These are phyloP conservation scores for Distichodus sexfasciatus DNA, from an alignment of 2,797 vertebrate species.

Conservation along the genomic window DNA sequence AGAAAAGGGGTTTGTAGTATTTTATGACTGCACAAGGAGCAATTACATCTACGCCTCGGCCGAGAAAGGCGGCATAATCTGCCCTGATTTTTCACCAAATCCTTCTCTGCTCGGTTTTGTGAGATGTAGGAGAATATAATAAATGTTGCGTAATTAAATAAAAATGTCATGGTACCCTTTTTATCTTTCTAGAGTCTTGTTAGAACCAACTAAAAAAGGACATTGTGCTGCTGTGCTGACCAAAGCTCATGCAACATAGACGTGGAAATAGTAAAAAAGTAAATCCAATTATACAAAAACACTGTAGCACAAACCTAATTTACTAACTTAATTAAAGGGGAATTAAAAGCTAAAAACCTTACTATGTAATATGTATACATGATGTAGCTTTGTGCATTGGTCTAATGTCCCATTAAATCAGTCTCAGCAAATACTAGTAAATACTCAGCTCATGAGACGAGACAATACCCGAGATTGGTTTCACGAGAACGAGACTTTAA, in stretches of 20 bases:
- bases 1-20: neutral
- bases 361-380: too few species aligned
- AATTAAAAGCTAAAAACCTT: too few species aligned
- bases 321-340: too few species aligned
- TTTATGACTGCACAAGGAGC: neutral
- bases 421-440: too few species aligned
- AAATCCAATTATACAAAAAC: too few species aligned
- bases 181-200: neutral
- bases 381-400: too few species aligned
- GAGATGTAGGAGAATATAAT: neutral
- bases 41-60: neutral
- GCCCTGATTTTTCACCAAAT: neutral
- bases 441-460: too few species aligned
- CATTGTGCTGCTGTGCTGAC: neutral
- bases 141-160: neutral
- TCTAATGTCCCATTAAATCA: too few species aligned
- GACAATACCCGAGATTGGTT: too few species aligned
- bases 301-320: too few species aligned
- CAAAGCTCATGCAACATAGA: neutral
- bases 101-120: neutral
- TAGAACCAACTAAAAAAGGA: neutral
- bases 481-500: too few species aligned
- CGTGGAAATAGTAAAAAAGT: too few species aligned
- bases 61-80: neutral
- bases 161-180: neutral